Conservation (phyloP, 2,113 vertebrate species). For the Oophaga pumilio region DNA sequence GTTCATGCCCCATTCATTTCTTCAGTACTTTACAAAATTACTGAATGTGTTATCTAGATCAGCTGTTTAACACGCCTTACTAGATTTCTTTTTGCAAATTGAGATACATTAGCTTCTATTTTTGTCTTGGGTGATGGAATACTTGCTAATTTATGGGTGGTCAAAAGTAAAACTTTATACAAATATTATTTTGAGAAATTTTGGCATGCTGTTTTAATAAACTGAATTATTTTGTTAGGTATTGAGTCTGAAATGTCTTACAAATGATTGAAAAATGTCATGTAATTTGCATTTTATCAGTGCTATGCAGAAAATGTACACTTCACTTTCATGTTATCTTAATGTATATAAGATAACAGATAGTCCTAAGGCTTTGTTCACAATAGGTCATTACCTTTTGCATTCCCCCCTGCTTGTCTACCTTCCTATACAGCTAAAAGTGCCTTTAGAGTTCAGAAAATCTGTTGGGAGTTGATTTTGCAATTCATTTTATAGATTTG, state of each 20-base stretch:
- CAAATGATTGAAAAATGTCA: too few relatives aligned
- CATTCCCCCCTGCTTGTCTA: neutral
- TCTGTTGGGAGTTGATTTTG: neutral
- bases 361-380: neutral
- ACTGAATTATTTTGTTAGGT: too few relatives aligned
- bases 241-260: neutral
- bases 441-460: neutral
- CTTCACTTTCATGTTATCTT: neutral
- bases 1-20: neutral
- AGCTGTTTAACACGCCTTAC: neutral
- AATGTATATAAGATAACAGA: neutral
- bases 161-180: neutral
- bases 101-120: slow-evolving; percentile 9
- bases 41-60: slow-evolving; percentile 32
- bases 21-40: neutral
- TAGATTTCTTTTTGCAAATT: slow-evolving; percentile 13
- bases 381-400: neutral
- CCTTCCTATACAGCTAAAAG: neutral
- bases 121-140: slow-evolving; percentile 20
- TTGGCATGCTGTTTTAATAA: slow-evolving; percentile 58
- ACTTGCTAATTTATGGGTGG: slow-evolving; percentile 37
- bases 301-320: too few relatives aligned
- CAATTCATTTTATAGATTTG: neutral
- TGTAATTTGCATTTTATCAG: too few relatives aligned
- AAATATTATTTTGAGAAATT: slow-evolving; percentile 59